A percentile compares a stretch with the other conserved stretches of the same genome.
Conservation (phyloP, 2,113 vertebrate genomes). For the Zosterops borbonicus region DNA sequence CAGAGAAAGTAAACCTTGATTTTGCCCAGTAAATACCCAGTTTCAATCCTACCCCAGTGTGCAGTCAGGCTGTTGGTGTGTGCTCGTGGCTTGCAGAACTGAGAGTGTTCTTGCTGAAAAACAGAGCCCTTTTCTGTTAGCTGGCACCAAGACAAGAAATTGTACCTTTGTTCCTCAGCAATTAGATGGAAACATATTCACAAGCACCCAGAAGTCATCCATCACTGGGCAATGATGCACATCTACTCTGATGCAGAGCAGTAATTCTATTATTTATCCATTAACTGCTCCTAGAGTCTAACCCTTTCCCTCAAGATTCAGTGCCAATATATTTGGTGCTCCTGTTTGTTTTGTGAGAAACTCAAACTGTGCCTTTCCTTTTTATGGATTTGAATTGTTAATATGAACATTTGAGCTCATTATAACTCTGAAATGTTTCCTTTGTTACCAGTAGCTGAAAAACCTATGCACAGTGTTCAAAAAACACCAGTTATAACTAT, state of each 20-base stretch:
- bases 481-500: not conserved
- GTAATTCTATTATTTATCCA: not conserved
- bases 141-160: not conserved
- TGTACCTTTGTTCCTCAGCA: not conserved
- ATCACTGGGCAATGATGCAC: not conserved
- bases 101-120: not conserved
- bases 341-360: not conserved
- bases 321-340: not conserved
- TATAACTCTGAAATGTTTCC: constrained; percentile 42
- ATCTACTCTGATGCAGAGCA: not conserved
- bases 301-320: not conserved
- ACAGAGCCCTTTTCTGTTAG: constrained; percentile 23
- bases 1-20: not conserved
- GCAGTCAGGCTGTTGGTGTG: not conserved
- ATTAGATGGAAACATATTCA: not conserved
- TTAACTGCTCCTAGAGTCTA: not conserved
- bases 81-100: not conserved
- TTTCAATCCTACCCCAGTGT: not conserved
- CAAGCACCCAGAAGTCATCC: not conserved
- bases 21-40: not conserved
- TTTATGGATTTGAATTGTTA: constrained; percentile 44
- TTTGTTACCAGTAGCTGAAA: constrained; percentile 53
- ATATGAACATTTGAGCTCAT: constrained; percentile 39
- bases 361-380: not conserved
- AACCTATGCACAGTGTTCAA: not conserved